These are phyloP conservation scores for Diorhabda sublineata DNA, from an alignment of 1,140 invertebrate species.

Conservation along the genomic window DNA sequence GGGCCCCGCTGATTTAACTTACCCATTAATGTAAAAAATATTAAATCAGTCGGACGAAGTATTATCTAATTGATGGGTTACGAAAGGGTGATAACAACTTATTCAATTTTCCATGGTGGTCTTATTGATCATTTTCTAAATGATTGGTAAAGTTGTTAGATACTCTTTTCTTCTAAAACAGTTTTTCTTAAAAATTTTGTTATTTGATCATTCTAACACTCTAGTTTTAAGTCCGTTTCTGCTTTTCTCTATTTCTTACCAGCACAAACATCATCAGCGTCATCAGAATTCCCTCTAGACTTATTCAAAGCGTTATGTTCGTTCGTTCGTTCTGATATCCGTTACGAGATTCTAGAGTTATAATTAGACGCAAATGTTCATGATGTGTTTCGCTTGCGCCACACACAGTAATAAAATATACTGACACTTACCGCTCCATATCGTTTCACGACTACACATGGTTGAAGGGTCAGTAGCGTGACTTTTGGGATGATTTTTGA, in stretches of 20 bases:
- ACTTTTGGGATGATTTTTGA: not conserved
- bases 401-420: slow-evolving; percentile 11
- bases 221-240: not conserved
- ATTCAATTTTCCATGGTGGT: too few relatives aligned
- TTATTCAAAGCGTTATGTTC: slow-evolving; percentile 6
- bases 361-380: slow-evolving; percentile 16
- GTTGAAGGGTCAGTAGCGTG: not conserved
- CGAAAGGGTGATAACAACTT: too few relatives aligned
- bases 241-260: not conserved
- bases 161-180: too few relatives aligned
- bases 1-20: too few relatives aligned
- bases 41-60: too few relatives aligned
- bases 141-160: too few relatives aligned
- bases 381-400: slow-evolving; percentile 13
- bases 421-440: slow-evolving; percentile 9
- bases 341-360: slow-evolving; percentile 14
- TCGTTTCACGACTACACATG: not conserved
- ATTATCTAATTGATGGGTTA: too few relatives aligned
- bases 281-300: slow-evolving; percentile 5
- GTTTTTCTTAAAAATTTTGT: too few relatives aligned
- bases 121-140: too few relatives aligned
- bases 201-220: too few relatives aligned
- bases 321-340: not conserved
- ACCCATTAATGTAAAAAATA: too few relatives aligned
- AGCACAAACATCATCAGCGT: not conserved